Conservation (phyloP, 2,113 vertebrate species). For the Elanoides forficatus region DNA sequence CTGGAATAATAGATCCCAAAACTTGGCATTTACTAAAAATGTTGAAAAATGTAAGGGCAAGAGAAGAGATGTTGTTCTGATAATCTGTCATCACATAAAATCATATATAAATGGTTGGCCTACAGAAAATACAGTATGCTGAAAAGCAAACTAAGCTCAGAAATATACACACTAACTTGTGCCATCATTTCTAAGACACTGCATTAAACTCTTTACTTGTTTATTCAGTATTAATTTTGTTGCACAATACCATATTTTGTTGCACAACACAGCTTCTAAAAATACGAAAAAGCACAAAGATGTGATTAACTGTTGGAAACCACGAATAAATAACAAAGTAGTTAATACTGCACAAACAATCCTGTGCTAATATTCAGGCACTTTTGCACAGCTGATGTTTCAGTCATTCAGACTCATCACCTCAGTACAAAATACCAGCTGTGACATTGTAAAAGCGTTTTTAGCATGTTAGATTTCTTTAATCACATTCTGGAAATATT, state of each 20-base stretch:
- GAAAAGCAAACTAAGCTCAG: not conserved
- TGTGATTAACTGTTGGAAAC: not conserved
- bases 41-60: not conserved
- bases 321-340: not conserved
- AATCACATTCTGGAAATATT: not conserved
- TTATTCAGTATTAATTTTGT: not conserved
- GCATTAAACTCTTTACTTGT: not conserved
- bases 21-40: not conserved
- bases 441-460: not conserved
- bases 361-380: not conserved
- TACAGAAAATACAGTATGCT: not conserved
- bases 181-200: not conserved
- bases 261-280: not conserved
- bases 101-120: not conserved
- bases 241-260: not conserved
- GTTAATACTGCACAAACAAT: not conserved
- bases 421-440: not conserved
- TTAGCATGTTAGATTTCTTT: not conserved
- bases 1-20: not conserved
- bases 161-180: not conserved
- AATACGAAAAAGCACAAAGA: not conserved
- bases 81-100: not conserved
- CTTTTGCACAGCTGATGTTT: not conserved
- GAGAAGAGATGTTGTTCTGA: not conserved
- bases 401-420: not conserved